Percentiles rank a stretch among this genome's conserved stretches.
Evolutionary conservation across 2,888 invertebrate species (phyloP).

Genomic region (Caenorhabditis sp.): DNA sequence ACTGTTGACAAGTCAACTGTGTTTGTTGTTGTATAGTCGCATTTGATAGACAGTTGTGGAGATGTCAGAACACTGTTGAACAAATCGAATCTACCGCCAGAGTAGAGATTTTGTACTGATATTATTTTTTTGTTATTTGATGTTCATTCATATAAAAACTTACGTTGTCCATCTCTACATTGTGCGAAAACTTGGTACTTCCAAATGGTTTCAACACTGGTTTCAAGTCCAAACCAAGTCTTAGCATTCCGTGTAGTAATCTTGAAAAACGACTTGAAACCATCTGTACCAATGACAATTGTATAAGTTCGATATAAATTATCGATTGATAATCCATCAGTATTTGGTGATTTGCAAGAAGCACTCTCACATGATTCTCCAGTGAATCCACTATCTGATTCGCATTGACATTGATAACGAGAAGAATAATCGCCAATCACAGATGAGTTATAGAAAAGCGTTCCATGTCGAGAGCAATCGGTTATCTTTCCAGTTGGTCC

Average conservation of each 20-base stretch:
- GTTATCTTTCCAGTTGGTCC: constrained; percentile 8
- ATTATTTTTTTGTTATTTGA: background rate
- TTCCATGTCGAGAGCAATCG: constrained; percentile 28
- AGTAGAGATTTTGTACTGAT: constrained; percentile 17
- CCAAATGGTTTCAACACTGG: constrained; percentile 14
- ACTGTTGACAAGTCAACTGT: constrained; percentile 16
- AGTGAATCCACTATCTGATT: background rate
- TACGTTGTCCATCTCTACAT: constrained; percentile 19
- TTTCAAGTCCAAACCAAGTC: background rate
- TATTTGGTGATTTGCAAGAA: background rate
- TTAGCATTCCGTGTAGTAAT: background rate
- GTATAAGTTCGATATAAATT: constrained; percentile 26
- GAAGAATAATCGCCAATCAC: background rate
- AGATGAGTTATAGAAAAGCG: background rate
- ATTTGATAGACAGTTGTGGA: background rate
- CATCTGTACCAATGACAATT: constrained; percentile 11
- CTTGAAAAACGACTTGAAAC: background rate
- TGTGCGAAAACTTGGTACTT: constrained; percentile 26
- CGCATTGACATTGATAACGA: constrained; percentile 4
- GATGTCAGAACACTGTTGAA: background rate
- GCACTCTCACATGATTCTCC: constrained; percentile 10
- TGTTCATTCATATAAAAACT: too few species aligned
- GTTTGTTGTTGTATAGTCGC: constrained; percentile 1
- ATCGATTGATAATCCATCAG: constrained; percentile 15
- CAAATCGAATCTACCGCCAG: constrained; percentile 11